Evolutionary conservation across 2,113 vertebrate genomes (phyloP), one percentile per base, ranked within the genome.

Genomic region (Poeciliopsis retropinna): DNA sequence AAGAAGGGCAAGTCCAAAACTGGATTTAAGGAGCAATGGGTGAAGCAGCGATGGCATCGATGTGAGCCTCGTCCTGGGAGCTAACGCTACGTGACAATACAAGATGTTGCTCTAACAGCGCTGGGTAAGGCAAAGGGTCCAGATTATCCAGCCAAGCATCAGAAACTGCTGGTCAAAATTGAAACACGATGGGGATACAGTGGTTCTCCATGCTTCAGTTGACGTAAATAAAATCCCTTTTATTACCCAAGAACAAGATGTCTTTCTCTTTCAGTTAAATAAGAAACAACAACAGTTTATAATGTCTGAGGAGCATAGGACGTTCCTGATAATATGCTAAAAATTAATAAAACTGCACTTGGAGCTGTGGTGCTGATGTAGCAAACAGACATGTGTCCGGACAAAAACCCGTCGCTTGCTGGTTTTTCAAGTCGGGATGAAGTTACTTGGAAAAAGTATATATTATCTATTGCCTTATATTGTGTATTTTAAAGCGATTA

Each of bases 61-160:
- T 94, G 91, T 82, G 62, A 78, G 19, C 70, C 78, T 71, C 15
- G 41, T 66, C 81, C 90, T 69, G 74, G 93, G 91, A 94, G 91
- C 69, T 92, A 85, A 94, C 93, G 51, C 72, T 91, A 87, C 82
- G 81, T 93, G 91, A 95, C 89, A 95, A 89, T 88, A 86, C 88
- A 85, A 90, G 66, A 86, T 92, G 94, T 93, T 90, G 85, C 88
- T 94, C 90, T 90, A 85, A 77, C 85, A 80, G 84, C 81, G 83
- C 77, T 89, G 85, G 76, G 82, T 65, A 82, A 37, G 44, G 72
- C 80, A 78, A 79, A 79, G 76, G 85, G 88, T 82, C 83, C 80
- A 86, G 86, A 93, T 91, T 88, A 92, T 89, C 79, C 85, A 86
- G 84, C 85, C 65, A 81, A 85, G 87, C 76, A 87, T 94, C 91